Percentiles rank a stretch among this genome's conserved stretches.
Conservation (phyloP, 2,113 vertebrate species). For the Bufo gargarizans region DNA sequence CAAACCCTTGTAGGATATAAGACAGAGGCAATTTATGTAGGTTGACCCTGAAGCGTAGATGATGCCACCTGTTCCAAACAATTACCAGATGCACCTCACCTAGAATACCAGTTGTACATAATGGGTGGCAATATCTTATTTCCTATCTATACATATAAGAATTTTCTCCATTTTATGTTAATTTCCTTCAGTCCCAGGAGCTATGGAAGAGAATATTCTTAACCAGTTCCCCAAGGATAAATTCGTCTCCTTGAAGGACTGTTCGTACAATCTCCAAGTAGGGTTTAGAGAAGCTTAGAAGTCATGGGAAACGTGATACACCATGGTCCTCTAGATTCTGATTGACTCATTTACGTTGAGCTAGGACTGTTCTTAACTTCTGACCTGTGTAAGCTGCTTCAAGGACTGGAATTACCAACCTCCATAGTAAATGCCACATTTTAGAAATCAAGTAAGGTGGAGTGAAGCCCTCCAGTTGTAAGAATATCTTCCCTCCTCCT, state of each 20-base stretch:
- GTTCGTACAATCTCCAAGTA: background rate
- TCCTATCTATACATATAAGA: background rate
- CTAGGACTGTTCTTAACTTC: slow-evolving; percentile 26
- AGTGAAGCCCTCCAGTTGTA: background rate
- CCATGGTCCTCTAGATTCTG: background rate
- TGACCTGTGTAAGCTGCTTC: slow-evolving; percentile 11
- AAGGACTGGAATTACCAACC: slow-evolving; percentile 25
- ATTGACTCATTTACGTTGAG: background rate
- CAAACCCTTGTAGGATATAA: background rate
- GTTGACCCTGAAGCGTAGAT: background rate
- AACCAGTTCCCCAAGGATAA: background rate
- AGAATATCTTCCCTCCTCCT: background rate
- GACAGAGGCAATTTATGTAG: background rate
- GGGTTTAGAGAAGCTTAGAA: slow-evolving; percentile 2
- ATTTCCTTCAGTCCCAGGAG: background rate
- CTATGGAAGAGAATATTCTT: background rate
- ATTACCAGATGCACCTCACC: background rate
- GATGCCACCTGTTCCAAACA: background rate
- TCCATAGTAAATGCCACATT: background rate
- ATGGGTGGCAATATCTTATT: background rate
- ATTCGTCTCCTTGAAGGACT: background rate
- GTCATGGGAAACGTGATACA: background rate
- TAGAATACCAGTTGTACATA: background rate
- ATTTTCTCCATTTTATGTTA: background rate
- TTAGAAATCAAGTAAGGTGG: background rate